Evolutionary conservation across 2,113 vertebrate genomes (phyloP).

Genomic region (Hoplias malabaricus): DNA sequence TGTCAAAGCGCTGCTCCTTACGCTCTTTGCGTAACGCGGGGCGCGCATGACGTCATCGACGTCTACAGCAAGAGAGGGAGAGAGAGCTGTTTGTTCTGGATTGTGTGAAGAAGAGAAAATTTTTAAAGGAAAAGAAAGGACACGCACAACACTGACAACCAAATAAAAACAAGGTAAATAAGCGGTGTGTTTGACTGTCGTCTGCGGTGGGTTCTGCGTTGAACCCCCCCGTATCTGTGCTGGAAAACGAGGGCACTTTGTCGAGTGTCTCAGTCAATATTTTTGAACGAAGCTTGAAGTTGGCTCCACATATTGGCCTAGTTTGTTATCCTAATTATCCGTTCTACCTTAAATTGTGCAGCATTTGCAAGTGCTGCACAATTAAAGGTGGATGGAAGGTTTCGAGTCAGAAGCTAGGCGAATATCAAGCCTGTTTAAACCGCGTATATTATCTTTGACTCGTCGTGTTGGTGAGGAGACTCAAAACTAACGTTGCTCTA

Average conservation of each 20-base stretch:
- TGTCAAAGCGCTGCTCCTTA: conserved; percentile 44
- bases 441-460: too few species aligned
- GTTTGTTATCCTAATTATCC: too few species aligned
- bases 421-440: too few species aligned
- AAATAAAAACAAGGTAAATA: conserved; percentile 76
- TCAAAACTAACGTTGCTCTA: conserved; percentile 2
- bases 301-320: too few species aligned
- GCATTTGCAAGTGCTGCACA: too few species aligned
- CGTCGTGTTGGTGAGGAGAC: conserved; percentile 52
- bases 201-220: conserved; percentile 38
- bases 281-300: too few species aligned
- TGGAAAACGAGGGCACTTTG: conserved; percentile 9
- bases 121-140: conserved; percentile 64
- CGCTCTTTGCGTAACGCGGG: conserved; percentile 60
- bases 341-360: too few species aligned
- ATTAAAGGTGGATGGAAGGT: too few species aligned
- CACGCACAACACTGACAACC: conserved; percentile 77
- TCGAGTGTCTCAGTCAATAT: conserved; percentile 34
- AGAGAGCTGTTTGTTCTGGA: conserved; percentile 77
- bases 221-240: neutral
- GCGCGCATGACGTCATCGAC: conserved; percentile 74
- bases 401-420: too few species aligned
- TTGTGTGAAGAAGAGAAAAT: conserved; percentile 63
- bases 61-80: too few species aligned
- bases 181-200: conserved; percentile 37